Evolutionary conservation across 2,113 vertebrate genomes (phyloP).

Genomic region (Alethe diademata): DNA sequence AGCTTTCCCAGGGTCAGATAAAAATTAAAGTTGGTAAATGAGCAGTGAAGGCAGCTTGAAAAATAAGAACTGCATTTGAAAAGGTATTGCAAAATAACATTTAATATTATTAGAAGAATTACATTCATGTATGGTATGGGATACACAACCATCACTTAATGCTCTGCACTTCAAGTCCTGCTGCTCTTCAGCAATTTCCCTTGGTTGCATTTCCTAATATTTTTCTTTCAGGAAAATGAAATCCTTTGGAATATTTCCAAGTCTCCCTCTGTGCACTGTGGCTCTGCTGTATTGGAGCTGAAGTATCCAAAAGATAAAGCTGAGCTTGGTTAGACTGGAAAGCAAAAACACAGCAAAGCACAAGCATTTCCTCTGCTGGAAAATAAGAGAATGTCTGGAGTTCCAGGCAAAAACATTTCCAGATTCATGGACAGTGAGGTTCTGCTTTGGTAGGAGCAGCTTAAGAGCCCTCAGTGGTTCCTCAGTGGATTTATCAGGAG

Average conservation of each 20-base stretch:
- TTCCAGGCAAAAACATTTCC: neutral
- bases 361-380: neutral
- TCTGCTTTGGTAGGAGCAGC: neutral
- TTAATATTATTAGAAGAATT: slow-evolving; percentile 48
- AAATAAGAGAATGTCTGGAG: neutral
- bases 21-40: neutral
- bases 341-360: neutral
- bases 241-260: neutral
- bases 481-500: neutral
- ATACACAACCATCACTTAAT: neutral
- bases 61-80: neutral
- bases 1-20: neutral
- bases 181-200: slow-evolving; percentile 13
- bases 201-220: neutral
- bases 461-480: neutral
- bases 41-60: neutral
- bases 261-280: neutral
- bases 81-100: slow-evolving; percentile 53
- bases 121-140: slow-evolving; percentile 24
- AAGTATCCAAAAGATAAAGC: neutral
- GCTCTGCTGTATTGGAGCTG: neutral
- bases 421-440: neutral
- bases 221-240: neutral
- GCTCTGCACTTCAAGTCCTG: neutral
- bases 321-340: neutral